Conservation (phyloP, 2,888 invertebrate species). For the Phengaris alcon region DNA sequence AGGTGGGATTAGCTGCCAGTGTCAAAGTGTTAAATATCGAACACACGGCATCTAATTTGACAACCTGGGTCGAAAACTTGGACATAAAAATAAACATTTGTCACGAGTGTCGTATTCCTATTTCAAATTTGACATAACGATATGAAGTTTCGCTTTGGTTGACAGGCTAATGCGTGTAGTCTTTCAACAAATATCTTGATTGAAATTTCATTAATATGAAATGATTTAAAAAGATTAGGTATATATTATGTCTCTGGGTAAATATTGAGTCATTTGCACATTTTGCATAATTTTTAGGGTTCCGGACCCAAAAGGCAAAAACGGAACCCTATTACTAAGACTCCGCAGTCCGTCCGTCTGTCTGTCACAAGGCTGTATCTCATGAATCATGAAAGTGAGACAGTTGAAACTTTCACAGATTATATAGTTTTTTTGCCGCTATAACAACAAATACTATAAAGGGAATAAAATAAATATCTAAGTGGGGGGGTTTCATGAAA, state of each 20-base stretch:
- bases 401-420: too few relatives aligned
- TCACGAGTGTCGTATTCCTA: slow-evolving; percentile 71
- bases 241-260: slow-evolving; percentile 40
- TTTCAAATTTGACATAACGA: slow-evolving; percentile 70
- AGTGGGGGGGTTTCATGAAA: too few relatives aligned
- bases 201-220: slow-evolving; percentile 49
- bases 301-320: too few relatives aligned
- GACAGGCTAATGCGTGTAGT: slow-evolving; percentile 49
- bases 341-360: too few relatives aligned
- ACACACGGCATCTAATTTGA: slow-evolving; percentile 74
- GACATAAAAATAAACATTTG: slow-evolving; percentile 57
- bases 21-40: slow-evolving; percentile 80
- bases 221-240: slow-evolving; percentile 49
- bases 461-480: too few relatives aligned
- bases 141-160: slow-evolving; percentile 56
- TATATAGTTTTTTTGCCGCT: too few relatives aligned
- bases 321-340: too few relatives aligned
- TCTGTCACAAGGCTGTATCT: too few relatives aligned
- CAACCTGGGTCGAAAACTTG: slow-evolving; percentile 62
- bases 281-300: too few relatives aligned
- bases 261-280: background rate
- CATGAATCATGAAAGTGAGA: too few relatives aligned
- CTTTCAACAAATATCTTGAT: slow-evolving; percentile 62
- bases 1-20: slow-evolving; percentile 75
- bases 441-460: too few relatives aligned